phyloP scores from a whole-genome alignment of 1,140 invertebrate species.

The Lerema accius region DNA sequence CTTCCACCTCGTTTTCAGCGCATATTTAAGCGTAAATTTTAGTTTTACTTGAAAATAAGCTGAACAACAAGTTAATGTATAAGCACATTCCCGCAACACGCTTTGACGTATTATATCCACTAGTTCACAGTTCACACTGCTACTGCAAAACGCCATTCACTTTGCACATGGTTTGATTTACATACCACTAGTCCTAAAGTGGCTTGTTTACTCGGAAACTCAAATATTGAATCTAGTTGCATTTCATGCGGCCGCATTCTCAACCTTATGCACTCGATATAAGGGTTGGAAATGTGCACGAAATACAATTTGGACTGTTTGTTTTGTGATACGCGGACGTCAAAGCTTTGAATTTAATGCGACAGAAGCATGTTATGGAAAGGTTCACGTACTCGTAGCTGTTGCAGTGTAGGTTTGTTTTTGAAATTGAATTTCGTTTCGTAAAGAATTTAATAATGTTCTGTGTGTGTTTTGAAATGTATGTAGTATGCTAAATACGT shows the following conservation, averaged over 20 bases:
- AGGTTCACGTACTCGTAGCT: neutral
- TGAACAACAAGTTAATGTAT: too few species aligned
- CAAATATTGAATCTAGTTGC: slow-evolving; percentile 24
- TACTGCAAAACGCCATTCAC: neutral
- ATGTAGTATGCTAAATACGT: too few species aligned
- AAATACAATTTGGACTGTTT: slow-evolving; percentile 17
- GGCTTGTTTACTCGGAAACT: slow-evolving; percentile 25
- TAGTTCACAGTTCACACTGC: too few species aligned
- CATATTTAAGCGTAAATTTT: too few species aligned
- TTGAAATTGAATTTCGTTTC: too few species aligned
- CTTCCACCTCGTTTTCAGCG: too few species aligned
- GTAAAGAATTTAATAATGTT: too few species aligned
- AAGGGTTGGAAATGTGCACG: slow-evolving; percentile 1
- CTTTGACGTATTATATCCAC: too few species aligned
- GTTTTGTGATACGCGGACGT: slow-evolving; percentile 10
- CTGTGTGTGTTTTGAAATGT: too few species aligned
- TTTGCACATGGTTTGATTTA: slow-evolving; percentile 26
- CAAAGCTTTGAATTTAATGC: slow-evolving; percentile 25
- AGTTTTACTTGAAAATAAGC: too few species aligned
- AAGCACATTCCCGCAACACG: too few species aligned
- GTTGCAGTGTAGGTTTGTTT: too few species aligned
- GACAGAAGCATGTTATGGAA: slow-evolving; percentile 8
- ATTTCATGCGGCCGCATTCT: neutral
- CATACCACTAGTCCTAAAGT: slow-evolving; percentile 28
- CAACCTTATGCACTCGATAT: neutral